These are phyloP conservation scores for Cyclura pinguis DNA, from an alignment of 2,797 vertebrate genomes.

Conservation along the genomic window DNA sequence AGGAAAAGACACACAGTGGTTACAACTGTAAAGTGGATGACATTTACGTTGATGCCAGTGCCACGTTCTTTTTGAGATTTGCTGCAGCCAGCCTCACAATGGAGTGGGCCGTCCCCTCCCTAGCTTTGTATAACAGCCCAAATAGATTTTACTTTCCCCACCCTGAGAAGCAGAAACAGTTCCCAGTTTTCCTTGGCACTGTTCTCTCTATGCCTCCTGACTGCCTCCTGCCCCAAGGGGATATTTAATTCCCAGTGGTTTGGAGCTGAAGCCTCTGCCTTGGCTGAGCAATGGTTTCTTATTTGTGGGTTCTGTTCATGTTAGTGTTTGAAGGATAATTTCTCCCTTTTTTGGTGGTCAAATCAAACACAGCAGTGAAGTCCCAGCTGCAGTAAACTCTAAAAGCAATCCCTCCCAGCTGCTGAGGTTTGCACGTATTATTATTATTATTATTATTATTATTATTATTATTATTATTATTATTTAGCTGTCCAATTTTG, in stretches of 20 bases:
- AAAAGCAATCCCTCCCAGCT: neutral
- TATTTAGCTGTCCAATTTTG: constrained; percentile 21
- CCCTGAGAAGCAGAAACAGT: no score
- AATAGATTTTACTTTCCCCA: neutral
- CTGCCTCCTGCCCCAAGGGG: no score
- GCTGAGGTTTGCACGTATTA: neutral
- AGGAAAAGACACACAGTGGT: neutral
- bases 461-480: neutral
- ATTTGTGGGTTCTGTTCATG: neutral
- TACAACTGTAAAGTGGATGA: neutral
- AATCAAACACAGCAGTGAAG: neutral
- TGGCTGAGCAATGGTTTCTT: neutral
- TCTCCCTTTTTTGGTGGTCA: neutral
- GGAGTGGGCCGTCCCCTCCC: no score
- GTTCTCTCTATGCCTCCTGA: neutral
- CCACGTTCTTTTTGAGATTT: neutral
- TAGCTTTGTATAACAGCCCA: no score
- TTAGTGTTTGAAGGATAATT: neutral
- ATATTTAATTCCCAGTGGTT: neutral
- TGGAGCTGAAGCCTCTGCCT: neutral
- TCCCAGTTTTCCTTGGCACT: neutral
- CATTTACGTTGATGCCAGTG: no score
- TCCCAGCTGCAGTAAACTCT: neutral
- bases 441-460: no score
- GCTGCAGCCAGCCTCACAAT: neutral